Evolutionary conservation across 2,888 invertebrate species (phyloP), one percentile per base, ranked within the genome.

Genomic region (Sclerodermus sp.): DNA sequence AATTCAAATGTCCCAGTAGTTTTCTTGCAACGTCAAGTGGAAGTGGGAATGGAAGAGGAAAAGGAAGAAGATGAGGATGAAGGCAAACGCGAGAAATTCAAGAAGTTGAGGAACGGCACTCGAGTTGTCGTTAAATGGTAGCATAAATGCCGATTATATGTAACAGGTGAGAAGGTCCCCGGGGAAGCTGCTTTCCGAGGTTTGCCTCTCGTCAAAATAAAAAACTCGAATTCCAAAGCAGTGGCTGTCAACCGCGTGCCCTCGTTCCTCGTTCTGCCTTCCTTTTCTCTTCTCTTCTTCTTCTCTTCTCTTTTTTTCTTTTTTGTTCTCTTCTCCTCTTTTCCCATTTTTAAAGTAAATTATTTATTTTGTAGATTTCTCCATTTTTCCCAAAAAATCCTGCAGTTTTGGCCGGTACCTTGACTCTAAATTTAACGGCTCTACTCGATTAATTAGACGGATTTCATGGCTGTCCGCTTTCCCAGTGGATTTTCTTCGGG

Each of bases 201-300:
- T 54, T 43, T 55, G 59, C 62, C 64, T 69, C 68, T 66, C 62
- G 59, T 69, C 70, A 73, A 73, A 73, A 73, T 73, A 69, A 73
- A 73, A 67, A 66, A 69, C 56, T 68, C 67, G 66, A 73, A 73
- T 73, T 73, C 72, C 72, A 68, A 68, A 73, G 66, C 72, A 73
- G 73, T 66, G 72, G 66, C 67, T 71, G 68, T 69, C 72, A 71
- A 70, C 64, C 8, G n/a, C n/a, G 4, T 15, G 38, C 12, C 38
- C 38, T 10, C 38, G 15, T 38, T 38, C 12, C 8, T 13, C 13
- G 2, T 37, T n/a, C 17, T 13, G 8, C 4, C 23, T 23, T 8
- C n/a, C n/a, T 23, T 8, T 8, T 23, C 23, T 8, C 3, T 8
- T n/a, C 37, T 37, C 13, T 37, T n/a, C 17, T 13, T 12, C 4